Base-by-base conservation (phyloP, 1,140 invertebrate genomes). In the Bombus soroeensis region DNA sequence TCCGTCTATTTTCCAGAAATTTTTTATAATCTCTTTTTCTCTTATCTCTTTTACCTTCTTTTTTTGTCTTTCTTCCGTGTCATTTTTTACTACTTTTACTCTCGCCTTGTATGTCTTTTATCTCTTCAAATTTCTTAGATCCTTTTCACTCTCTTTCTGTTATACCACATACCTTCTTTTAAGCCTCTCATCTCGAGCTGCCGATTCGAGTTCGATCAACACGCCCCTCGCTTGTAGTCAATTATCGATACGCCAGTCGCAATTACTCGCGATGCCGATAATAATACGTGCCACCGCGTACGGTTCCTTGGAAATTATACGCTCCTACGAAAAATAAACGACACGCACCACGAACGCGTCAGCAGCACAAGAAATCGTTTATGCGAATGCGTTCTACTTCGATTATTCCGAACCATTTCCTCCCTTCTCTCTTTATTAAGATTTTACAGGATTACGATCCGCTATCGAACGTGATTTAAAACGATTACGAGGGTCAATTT, bases 211-310 rank as follows among this genome's bases (percentile, higher is more conserved):
- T 68, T 77, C 89, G 89, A 87, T 90, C 89, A 88, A 82, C 89
- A 90, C 83, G 89, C 86, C 89, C 90, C 81, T 89, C 80, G 86
- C 87, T 90, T 88, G 86, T 90, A 90, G 62, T 78, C 89, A 90
- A 90, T 90, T 90, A 90, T 78, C 80, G 83, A 87, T 90, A 88
- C 85, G 90, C 81, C 75, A 68, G 66, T 73, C 57, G 88, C 86
- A 90, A 90, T 88, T 90, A 88, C 83, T 72, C 88, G 86, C 66
- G 75, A 86, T 86, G 81, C 79, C 77, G 73, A 87, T 88, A 83
- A 89, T 87, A 90, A 90, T 90, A 84, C 83, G 78, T 68, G 68
- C 82, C 72, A 28, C 79, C 64, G 66, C 43, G 87, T 70, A 86
- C 87, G 77, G 76, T 81, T 88, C 76, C 66, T 66, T 47, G 83